Base-by-base conservation (phyloP, 2,797 vertebrate species). In the Semotilus atromaculatus region DNA sequence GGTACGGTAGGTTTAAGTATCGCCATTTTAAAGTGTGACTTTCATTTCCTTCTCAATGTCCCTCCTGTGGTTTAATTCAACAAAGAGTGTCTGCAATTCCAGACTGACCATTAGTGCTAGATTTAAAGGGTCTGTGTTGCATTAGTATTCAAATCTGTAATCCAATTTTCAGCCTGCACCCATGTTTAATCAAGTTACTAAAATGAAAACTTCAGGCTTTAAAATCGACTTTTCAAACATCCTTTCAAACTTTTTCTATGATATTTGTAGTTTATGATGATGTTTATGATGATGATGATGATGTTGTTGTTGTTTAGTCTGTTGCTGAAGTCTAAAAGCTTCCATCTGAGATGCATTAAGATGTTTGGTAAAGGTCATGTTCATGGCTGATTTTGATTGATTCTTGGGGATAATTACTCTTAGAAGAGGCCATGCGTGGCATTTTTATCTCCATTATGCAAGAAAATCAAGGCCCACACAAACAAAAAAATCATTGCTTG, bases 1-100 rank as follows among this genome's bases (percentile, higher is more conserved):
- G 26, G 77, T 67, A 23, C 21, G 7, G 29, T 48, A 67, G 77
- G 11, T 48, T 45, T 80, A 40, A 80, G 62, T 31, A 43, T 23
- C 6, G 14, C 19, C 43, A 23, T 48, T 79, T 45, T 79, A 80
- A 21, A 51, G 60, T 67, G 62, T 34, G 29, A 80, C 77, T 36
- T 80, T 80, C 6, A 80, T 80, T 80, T 80, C 29, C 43, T 66
- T 67, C 62, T 51, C 21, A 80, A 66, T 80, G 77, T 66, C 62
- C 62, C 77, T 67, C 77, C 77, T 48, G 77, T 80, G 77, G 77
- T 67, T 80, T 82, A 73, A 73, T 55, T 82, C 53, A 72, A 73
- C 80, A 60, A 40, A 38, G 53, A 43, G 34, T 43, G 45, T 34
- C 72, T 70, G 62, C 36, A 58, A 55, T 83, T 76, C 26, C 48